These are phyloP conservation scores for Pantala flavescens DNA, from an alignment of 1,140 invertebrate species.

Conservation along the genomic window DNA sequence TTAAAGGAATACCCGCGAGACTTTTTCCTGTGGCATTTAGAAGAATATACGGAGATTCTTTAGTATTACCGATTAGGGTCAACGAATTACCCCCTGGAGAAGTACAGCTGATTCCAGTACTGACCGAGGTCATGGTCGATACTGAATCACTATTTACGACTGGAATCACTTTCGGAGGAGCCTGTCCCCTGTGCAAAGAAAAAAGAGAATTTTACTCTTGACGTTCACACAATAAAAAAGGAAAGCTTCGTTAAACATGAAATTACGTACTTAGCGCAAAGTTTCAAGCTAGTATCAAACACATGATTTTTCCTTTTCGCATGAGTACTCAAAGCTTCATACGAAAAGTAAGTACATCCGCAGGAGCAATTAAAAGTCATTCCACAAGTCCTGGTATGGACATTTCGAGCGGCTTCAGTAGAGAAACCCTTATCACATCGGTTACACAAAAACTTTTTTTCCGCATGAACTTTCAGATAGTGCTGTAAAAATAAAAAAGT, in stretches of 20 bases:
- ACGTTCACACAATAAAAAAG: slow-evolving; percentile 16
- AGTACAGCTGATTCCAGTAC: too few species aligned
- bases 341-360: slow-evolving; percentile 37
- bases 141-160: too few species aligned
- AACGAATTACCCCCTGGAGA: too few species aligned
- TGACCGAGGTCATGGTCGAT: too few species aligned
- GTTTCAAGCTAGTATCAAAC: slow-evolving; percentile 26
- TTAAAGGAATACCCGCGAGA: not conserved
- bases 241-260: not conserved
- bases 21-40: too few species aligned
- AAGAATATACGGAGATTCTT: too few species aligned
- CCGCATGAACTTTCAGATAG: slow-evolving; percentile 49
- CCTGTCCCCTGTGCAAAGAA: not conserved
- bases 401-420: slow-evolving; percentile 36
- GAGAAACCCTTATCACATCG: slow-evolving; percentile 46
- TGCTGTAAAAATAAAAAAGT: slow-evolving; percentile 36
- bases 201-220: not conserved
- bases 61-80: too few species aligned
- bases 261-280: slow-evolving; percentile 26
- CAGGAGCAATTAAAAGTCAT: slow-evolving; percentile 43
- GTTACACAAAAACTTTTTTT: slow-evolving; percentile 41
- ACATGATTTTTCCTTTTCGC: slow-evolving; percentile 41
- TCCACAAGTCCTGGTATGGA: slow-evolving; percentile 41
- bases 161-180: not conserved
- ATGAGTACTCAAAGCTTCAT: slow-evolving; percentile 48